phyloP scores from a whole-genome alignment of 1,140 invertebrate species.

The Whitmania pigra region DNA sequence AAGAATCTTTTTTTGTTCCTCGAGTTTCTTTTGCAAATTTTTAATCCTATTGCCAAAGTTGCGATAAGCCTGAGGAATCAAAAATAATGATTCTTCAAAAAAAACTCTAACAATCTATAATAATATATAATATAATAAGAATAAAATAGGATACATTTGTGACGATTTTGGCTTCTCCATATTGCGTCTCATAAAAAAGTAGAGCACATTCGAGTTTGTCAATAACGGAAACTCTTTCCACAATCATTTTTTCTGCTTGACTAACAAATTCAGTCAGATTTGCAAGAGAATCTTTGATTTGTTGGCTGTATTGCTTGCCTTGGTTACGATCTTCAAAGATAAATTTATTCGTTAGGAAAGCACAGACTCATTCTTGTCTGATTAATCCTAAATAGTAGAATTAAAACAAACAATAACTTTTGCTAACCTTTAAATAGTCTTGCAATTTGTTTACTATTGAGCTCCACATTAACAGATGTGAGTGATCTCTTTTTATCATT shows the following conservation, averaged over 20 bases:
- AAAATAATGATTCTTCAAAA: slow-evolving; percentile 18
- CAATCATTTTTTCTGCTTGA: slow-evolving; percentile 66
- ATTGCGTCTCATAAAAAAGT: slow-evolving; percentile 73
- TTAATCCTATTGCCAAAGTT: slow-evolving; percentile 76
- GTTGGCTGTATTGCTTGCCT: slow-evolving; percentile 72
- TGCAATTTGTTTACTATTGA: slow-evolving; percentile 7
- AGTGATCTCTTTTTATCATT: slow-evolving; percentile 4
- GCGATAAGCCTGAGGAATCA: slow-evolving; percentile 62
- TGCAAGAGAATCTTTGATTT: slow-evolving; percentile 64
- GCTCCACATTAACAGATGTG: slow-evolving; percentile 7
- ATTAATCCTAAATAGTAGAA: neutral
- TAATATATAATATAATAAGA: too few species aligned
- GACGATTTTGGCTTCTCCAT: slow-evolving; percentile 79
- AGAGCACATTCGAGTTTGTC: slow-evolving; percentile 63
- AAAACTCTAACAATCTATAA: neutral
- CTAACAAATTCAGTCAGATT: slow-evolving; percentile 67
- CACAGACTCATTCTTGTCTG: neutral
- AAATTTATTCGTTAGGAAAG: neutral
- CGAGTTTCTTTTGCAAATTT: slow-evolving; percentile 66
- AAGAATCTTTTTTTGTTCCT: slow-evolving; percentile 57
- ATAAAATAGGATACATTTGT: slow-evolving; percentile 58
- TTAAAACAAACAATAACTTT: too few species aligned
- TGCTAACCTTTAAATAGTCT: slow-evolving; percentile 15
- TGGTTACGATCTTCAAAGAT: slow-evolving; percentile 56
- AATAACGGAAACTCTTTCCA: slow-evolving; percentile 60